Evolutionary conservation across 2,797 vertebrate genomes (phyloP).

Genomic region (Lophius americanus): DNA sequence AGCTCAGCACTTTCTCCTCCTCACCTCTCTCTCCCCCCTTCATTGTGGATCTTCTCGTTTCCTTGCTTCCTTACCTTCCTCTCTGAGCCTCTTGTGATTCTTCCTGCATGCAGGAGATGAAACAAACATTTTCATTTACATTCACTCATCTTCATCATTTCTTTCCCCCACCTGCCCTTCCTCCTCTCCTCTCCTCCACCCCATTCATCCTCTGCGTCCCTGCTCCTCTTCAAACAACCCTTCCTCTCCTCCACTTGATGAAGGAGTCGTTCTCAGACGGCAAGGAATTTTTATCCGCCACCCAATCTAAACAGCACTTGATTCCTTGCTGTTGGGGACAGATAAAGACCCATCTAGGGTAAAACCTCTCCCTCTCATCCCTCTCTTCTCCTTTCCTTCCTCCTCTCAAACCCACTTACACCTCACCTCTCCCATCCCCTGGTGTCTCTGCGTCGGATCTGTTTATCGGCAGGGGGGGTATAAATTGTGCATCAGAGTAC

Average conservation of each 20-base stretch:
- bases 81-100: neutral
- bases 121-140: too few species aligned
- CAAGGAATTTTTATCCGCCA: slow-evolving; percentile 85
- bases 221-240: too few species aligned
- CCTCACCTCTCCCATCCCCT: slow-evolving; percentile 3
- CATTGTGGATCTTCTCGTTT: neutral
- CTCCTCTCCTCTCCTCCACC: slow-evolving; percentile 1
- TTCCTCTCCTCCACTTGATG: slow-evolving; percentile 48
- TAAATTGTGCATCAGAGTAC: slow-evolving; percentile 65
- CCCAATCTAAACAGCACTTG: slow-evolving; percentile 80
- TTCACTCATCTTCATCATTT: slow-evolving; percentile 6
- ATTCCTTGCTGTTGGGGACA: slow-evolving; percentile 56
- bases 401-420: slow-evolving; percentile 6
- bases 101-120: too few species aligned
- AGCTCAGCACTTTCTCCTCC: neutral
- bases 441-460: slow-evolving; percentile 39
- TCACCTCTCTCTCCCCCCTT: neutral
- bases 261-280: slow-evolving; percentile 46
- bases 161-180: neutral
- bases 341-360: slow-evolving; percentile 76
- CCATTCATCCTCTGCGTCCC: slow-evolving; percentile 19
- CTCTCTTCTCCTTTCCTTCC: slow-evolving; percentile 37
- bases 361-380: slow-evolving; percentile 66
- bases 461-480: slow-evolving; percentile 63
- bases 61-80: neutral